A percentile compares a stretch with the other conserved stretches of the same genome.
These are phyloP conservation scores for Drosophila sproati DNA, from an alignment of 1,140 invertebrate species.

Conservation along the genomic window DNA sequence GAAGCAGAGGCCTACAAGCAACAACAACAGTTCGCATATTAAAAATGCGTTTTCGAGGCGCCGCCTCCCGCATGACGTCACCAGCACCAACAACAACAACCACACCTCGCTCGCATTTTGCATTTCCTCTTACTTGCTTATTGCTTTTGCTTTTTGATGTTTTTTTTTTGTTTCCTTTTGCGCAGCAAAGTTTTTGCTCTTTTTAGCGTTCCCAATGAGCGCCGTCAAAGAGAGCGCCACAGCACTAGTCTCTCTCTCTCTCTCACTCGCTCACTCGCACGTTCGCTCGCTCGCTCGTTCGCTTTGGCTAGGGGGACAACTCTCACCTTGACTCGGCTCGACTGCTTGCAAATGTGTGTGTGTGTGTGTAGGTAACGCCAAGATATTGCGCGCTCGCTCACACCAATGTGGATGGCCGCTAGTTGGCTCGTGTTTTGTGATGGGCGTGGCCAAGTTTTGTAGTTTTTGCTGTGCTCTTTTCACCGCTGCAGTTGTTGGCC, in stretches of 20 bases:
- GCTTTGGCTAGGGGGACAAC: background rate
- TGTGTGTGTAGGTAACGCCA: slow-evolving; percentile 54
- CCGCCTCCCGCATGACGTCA: slow-evolving; percentile 77
- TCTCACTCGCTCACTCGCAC: slow-evolving; percentile 4
- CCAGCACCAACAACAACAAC: slow-evolving; percentile 27
- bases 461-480: slow-evolving; percentile 77
- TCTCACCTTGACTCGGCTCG: slow-evolving; percentile 24
- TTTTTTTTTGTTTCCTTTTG: slow-evolving; percentile 19
- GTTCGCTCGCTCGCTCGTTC: background rate
- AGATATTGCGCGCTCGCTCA: slow-evolving; percentile 65
- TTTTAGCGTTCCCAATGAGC: slow-evolving; percentile 46
- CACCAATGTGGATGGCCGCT: slow-evolving; percentile 42
- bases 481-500: slow-evolving; percentile 64
- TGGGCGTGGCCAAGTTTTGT: slow-evolving; percentile 70
- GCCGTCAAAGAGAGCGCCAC: slow-evolving; percentile 50
- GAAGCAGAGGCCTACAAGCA: slow-evolving; percentile 28
- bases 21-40: slow-evolving; percentile 54
- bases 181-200: slow-evolving; percentile 44
- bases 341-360: slow-evolving; percentile 17
- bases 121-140: slow-evolving; percentile 53
- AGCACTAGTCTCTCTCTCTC: slow-evolving; percentile 22
- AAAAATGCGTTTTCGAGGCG: slow-evolving; percentile 76
- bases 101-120: slow-evolving; percentile 59
- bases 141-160: slow-evolving; percentile 38
- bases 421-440: slow-evolving; percentile 22